A percentile compares a stretch with the other conserved stretches of the same genome.
Conservation (phyloP, 2,113 vertebrate species). For the Crocuta crocuta region DNA sequence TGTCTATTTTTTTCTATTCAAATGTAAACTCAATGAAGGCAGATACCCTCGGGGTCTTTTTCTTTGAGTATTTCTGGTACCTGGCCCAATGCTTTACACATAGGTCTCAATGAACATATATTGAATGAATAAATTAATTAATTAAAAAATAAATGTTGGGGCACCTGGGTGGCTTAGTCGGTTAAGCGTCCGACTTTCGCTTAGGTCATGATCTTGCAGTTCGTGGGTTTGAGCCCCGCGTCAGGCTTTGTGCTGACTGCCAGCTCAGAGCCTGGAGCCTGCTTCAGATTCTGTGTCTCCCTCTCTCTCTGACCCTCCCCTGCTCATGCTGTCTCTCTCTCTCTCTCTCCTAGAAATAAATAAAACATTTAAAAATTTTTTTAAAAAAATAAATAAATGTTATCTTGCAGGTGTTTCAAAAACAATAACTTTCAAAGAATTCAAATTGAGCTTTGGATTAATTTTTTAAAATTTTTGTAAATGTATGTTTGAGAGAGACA, state of each 20-base stretch:
- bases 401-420: background rate
- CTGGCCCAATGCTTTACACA: background rate
- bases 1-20: background rate
- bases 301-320: too few relatives aligned
- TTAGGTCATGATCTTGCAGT: too few relatives aligned
- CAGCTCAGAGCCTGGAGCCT: too few relatives aligned
- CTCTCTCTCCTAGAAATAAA: too few relatives aligned
- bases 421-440: background rate
- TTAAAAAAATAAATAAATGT: background rate
- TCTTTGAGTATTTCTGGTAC: background rate
- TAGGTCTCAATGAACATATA: background rate
- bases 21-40: background rate
- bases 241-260: too few relatives aligned
- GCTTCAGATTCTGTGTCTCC: too few relatives aligned
- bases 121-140: background rate
- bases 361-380: too few relatives aligned
- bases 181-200: too few relatives aligned
- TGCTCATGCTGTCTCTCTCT: too few relatives aligned
- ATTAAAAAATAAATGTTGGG: background rate
- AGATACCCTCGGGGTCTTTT: background rate
- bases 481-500: too few relatives aligned
- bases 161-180: too few relatives aligned
- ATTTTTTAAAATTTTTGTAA: background rate
- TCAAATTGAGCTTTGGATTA: slow-evolving; percentile 12
- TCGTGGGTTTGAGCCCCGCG: too few relatives aligned